phyloP scores from a whole-genome alignment of 2,113 vertebrate species.

The Cyprinodon tularosa region DNA sequence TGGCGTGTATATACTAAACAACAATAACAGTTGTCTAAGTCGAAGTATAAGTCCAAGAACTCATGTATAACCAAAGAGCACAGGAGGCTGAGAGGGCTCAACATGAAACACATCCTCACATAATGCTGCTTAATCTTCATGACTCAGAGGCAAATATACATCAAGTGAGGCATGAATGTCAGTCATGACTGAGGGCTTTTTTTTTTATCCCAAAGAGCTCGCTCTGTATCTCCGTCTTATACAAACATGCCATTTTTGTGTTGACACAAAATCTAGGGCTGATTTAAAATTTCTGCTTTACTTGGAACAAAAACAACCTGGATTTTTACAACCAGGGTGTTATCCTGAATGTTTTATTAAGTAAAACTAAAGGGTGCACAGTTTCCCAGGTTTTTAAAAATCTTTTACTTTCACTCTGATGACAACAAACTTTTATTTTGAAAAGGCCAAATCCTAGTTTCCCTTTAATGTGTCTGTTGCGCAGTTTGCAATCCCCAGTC shows the following conservation, averaged over 20 bases:
- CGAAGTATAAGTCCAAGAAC: too few species aligned
- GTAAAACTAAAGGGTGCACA: background rate
- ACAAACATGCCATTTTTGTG: background rate
- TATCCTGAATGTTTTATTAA: background rate
- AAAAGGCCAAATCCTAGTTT: background rate
- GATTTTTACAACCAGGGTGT: background rate
- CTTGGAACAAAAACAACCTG: background rate
- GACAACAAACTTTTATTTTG: conserved; percentile 33
- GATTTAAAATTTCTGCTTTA: background rate
- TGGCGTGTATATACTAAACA: too few species aligned
- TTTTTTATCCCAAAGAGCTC: conserved; percentile 18
- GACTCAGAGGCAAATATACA: conserved; percentile 39
- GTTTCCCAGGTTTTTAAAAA: background rate
- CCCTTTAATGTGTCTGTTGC: background rate
- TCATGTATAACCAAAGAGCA: background rate
- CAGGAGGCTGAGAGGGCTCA: conserved; percentile 24
- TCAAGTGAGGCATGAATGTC: conserved; percentile 39
- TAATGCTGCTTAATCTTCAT: conserved; percentile 45
- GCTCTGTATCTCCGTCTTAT: background rate
- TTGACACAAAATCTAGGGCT: background rate
- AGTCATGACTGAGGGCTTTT: conserved; percentile 32
- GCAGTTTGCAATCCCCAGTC: conserved; percentile 10
- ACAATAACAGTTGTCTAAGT: too few species aligned
- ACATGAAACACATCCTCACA: conserved; percentile 9
- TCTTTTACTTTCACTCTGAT: background rate